Percentiles rank a stretch among this genome's conserved stretches.
Evolutionary conservation across 2,888 invertebrate species (phyloP).

Genomic region (Drosophila mimetica): DNA sequence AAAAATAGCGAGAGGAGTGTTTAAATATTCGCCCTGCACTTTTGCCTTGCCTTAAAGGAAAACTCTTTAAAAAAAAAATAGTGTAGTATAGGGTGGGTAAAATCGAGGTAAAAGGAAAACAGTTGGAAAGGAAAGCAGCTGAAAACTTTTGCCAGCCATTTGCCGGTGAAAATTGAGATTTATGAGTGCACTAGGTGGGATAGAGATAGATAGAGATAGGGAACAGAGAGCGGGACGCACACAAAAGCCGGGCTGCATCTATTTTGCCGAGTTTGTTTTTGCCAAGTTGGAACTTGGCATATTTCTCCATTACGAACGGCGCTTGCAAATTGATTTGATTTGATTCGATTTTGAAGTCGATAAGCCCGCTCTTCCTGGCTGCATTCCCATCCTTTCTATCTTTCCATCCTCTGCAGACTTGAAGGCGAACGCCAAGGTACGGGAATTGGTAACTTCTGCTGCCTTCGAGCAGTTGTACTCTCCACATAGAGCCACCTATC

Average conservation of each 20-base stretch:
- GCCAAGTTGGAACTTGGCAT: slow-evolving; percentile 69
- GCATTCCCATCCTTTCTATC: slow-evolving; percentile 8
- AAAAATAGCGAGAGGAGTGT: slow-evolving; percentile 14
- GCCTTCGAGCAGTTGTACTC: slow-evolving; percentile 25
- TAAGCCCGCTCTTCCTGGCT: slow-evolving; percentile 54
- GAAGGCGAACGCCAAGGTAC: slow-evolving; percentile 31
- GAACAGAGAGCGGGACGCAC: slow-evolving; percentile 7
- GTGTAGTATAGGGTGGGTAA: no score
- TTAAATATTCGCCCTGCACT: slow-evolving; percentile 49
- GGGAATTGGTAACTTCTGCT: slow-evolving; percentile 60
- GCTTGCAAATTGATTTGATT: slow-evolving; percentile 77
- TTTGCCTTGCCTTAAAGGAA: slow-evolving; percentile 25
- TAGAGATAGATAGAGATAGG: slow-evolving; percentile 1
- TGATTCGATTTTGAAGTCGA: slow-evolving; percentile 76
- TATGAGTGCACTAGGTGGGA: slow-evolving; percentile 63
- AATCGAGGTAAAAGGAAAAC: slow-evolving; percentile 37
- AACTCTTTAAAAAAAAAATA: slow-evolving; percentile 28
- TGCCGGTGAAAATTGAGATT: slow-evolving; percentile 73
- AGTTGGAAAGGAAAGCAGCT: slow-evolving; percentile 48
- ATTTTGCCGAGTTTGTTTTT: slow-evolving; percentile 53
- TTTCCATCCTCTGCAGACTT: slow-evolving; percentile 12
- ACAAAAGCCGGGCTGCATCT: slow-evolving; percentile 39
- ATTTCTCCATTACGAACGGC: slow-evolving; percentile 72
- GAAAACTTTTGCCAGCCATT: slow-evolving; percentile 70
- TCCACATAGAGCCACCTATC: slow-evolving; percentile 30